These are phyloP conservation scores for Cheirogaleus major DNA, from an alignment of 2,797 vertebrate species.

Conservation along the genomic window DNA sequence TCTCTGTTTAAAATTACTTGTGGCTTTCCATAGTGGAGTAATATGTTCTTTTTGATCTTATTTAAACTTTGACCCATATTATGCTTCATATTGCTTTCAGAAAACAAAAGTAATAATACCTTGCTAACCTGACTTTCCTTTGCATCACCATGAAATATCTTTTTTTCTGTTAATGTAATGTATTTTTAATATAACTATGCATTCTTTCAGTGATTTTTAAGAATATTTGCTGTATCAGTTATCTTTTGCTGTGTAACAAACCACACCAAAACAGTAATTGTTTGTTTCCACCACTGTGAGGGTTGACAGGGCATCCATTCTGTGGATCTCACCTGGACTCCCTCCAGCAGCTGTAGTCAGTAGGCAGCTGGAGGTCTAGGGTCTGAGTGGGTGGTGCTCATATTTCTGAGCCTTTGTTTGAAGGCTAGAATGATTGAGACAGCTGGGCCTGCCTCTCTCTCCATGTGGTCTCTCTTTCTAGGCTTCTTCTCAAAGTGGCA, in stretches of 20 bases:
- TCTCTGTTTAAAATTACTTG: slow-evolving; percentile 18
- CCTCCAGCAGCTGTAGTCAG: neutral
- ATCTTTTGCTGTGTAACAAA: neutral
- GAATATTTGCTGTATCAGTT: neutral
- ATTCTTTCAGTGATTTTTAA: neutral
- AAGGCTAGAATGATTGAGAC: neutral
- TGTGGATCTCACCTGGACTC: rapidly evolving
- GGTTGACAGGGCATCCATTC: neutral
- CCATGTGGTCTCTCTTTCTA: neutral
- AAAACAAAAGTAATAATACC: neutral
- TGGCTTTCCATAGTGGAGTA: neutral
- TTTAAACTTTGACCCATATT: slow-evolving; percentile 9
- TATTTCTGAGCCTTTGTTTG: neutral
- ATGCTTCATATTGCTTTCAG: neutral
- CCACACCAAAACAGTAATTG: neutral
- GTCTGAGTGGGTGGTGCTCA: neutral
- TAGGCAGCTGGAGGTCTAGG: too few relatives aligned
- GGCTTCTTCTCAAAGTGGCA: neutral
- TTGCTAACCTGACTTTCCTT: slow-evolving; percentile 36
- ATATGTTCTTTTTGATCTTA: slow-evolving; percentile 24
- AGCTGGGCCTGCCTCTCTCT: neutral
- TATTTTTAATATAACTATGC: neutral
- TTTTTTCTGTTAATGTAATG: neutral
- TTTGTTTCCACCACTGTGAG: neutral
- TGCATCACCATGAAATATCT: neutral